These are phyloP conservation scores for Mylabris sibirica DNA, from an alignment of 2,888 invertebrate genomes.

Conservation along the genomic window DNA sequence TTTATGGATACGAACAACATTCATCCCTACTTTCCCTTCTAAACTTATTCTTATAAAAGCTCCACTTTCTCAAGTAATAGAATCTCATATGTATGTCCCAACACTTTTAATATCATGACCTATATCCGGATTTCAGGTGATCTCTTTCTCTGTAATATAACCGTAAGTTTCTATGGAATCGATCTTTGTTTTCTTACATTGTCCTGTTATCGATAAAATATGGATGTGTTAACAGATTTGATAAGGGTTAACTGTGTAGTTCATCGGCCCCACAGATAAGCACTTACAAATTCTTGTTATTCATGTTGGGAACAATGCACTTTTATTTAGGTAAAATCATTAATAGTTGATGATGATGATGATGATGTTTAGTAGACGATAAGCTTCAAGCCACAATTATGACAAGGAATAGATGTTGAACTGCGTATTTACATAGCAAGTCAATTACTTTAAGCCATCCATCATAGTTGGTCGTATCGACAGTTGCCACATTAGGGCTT, in stretches of 20 bases:
- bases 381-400: conserved; percentile 13
- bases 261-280: neutral
- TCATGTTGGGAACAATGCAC: neutral
- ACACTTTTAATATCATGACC: neutral
- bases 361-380: conserved; percentile 6
- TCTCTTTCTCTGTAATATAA: neutral
- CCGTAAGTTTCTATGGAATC: no score
- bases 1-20: conserved; percentile 50
- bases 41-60: conserved; percentile 20
- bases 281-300: conserved; percentile 2
- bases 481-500: conserved; percentile 23
- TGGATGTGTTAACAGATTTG: neutral
- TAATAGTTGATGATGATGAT: conserved; percentile 15
- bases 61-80: conserved; percentile 17
- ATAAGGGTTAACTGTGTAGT: neutral
- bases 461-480: conserved; percentile 38
- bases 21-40: conserved; percentile 32
- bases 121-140: neutral
- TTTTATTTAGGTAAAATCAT: neutral
- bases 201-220: neutral
- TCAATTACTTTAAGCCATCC: conserved; percentile 42
- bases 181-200: neutral
- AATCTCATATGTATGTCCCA: neutral
- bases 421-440: conserved; percentile 43
- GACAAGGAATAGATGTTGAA: conserved; percentile 19